These are phyloP conservation scores for Spea hammondii DNA, from an alignment of 2,797 vertebrate genomes.

Conservation along the genomic window DNA sequence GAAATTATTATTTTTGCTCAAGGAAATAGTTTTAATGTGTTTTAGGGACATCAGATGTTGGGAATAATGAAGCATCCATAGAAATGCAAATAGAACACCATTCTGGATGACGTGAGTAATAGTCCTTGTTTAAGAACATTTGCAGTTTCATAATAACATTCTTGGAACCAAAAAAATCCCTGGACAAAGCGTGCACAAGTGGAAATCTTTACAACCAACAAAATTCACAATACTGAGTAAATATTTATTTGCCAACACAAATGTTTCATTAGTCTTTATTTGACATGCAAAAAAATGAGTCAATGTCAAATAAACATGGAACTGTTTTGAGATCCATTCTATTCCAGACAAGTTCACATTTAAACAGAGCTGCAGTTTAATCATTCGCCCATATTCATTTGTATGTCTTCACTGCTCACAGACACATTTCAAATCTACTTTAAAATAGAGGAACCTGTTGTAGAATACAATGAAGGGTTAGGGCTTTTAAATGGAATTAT, in stretches of 20 bases:
- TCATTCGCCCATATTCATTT: no score
- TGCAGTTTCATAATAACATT: constrained; percentile 63
- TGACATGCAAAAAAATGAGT: background rate
- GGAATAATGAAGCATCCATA: constrained; percentile 96
- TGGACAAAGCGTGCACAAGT: background rate
- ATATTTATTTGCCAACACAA: background rate
- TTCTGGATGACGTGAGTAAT: constrained; percentile 87
- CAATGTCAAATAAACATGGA: no score
- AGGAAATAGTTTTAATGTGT: constrained; percentile 98
- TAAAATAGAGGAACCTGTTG: no score
- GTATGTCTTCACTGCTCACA: no score
- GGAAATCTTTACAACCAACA: background rate
- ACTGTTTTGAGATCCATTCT: no score
- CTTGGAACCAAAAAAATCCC: constrained; percentile 25
- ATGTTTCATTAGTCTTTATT: background rate
- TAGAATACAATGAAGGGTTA: no score
- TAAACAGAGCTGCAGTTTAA: no score
- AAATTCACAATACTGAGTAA: background rate
- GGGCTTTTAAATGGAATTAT: no score
- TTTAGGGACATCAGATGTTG: constrained; percentile 96
- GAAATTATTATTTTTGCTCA: constrained; percentile 87
- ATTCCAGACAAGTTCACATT: no score
- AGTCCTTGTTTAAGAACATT: constrained; percentile 82
- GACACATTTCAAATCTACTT: no score
- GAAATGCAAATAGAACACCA: constrained; percentile 90